Conservation (phyloP, 2,888 invertebrate species). For the Drosophila neutralis region DNA sequence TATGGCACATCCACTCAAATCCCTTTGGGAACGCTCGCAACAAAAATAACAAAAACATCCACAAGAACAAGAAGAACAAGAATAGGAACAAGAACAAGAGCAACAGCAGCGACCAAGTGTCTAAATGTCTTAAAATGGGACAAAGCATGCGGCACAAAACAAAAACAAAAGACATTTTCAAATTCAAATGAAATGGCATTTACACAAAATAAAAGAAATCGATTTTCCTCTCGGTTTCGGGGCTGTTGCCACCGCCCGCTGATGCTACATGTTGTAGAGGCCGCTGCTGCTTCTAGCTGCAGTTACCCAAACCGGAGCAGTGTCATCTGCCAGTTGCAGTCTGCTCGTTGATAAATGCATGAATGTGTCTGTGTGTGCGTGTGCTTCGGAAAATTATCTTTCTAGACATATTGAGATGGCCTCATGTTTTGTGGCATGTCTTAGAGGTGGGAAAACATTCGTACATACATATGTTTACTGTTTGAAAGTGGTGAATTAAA, state of each 20-base stretch:
- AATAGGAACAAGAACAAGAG: constrained; percentile 10
- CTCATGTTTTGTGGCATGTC: constrained; percentile 65
- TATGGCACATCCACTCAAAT: constrained; percentile 53
- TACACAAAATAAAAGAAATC: constrained; percentile 73
- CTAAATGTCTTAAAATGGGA: constrained; percentile 74
- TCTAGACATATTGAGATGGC: constrained; percentile 44
- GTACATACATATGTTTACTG: constrained; percentile 32
- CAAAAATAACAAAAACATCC: constrained; percentile 50
- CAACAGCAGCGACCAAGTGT: constrained; percentile 53
- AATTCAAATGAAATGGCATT: constrained; percentile 73
- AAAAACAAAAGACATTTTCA: constrained; percentile 51
- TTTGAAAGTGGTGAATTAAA: constrained; percentile 13
- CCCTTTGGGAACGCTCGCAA: constrained; percentile 69
- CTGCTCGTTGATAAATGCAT: constrained; percentile 35
- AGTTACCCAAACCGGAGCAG: constrained; percentile 69
- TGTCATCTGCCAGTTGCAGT: constrained; percentile 63
- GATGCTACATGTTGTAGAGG: constrained; percentile 14
- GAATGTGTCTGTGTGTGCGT: constrained; percentile 23
- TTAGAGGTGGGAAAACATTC: constrained; percentile 58
- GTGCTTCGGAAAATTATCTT: constrained; percentile 60
- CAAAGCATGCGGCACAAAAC: constrained; percentile 75
- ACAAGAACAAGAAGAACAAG: not conserved
- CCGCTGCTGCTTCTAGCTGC: constrained; percentile 32
- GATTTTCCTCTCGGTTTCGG: constrained; percentile 61
- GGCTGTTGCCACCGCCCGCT: constrained; percentile 58